A percentile compares a stretch with the other conserved stretches of the same genome.
These are phyloP conservation scores for Odocoileus hemionus DNA, from an alignment of 2,113 vertebrate genomes.

Conservation along the genomic window DNA sequence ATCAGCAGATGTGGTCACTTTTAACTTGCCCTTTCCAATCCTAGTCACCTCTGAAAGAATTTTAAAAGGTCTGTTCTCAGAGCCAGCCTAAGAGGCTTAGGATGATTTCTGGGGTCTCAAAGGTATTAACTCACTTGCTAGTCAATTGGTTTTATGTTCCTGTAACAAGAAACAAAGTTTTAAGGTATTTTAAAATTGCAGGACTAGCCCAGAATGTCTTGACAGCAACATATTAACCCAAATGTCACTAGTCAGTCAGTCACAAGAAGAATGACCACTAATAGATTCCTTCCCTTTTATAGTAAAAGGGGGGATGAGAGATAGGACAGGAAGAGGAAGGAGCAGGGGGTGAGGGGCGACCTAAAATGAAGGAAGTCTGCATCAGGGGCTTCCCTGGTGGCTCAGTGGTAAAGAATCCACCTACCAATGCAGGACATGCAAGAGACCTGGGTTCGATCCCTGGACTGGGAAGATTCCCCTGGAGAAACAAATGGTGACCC, in stretches of 20 bases:
- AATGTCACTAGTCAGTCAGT: neutral
- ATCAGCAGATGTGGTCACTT: neutral
- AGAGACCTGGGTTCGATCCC: neutral
- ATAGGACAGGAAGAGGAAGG: neutral
- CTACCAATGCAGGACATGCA: neutral
- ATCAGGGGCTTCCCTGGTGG: neutral
- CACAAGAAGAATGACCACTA: neutral
- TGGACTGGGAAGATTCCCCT: neutral
- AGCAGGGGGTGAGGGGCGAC: neutral
- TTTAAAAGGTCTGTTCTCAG: neutral
- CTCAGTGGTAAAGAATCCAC: neutral
- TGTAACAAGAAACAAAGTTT: neutral
- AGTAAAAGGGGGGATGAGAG: neutral
- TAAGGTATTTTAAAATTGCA: neutral
- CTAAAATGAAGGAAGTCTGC: neutral
- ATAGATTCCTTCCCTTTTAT: neutral
- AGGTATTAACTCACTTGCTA: neutral
- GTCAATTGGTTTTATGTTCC: slow-evolving; percentile 15
- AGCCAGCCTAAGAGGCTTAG: neutral
- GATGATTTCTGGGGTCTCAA: neutral
- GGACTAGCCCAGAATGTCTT: neutral
- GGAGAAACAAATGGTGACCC: neutral
- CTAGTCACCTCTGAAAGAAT: neutral
- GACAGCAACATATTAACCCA: neutral
- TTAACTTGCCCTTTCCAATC: neutral